Base-by-base conservation (phyloP, 2,797 vertebrate genomes). In the Pseudochirops cupreus region DNA sequence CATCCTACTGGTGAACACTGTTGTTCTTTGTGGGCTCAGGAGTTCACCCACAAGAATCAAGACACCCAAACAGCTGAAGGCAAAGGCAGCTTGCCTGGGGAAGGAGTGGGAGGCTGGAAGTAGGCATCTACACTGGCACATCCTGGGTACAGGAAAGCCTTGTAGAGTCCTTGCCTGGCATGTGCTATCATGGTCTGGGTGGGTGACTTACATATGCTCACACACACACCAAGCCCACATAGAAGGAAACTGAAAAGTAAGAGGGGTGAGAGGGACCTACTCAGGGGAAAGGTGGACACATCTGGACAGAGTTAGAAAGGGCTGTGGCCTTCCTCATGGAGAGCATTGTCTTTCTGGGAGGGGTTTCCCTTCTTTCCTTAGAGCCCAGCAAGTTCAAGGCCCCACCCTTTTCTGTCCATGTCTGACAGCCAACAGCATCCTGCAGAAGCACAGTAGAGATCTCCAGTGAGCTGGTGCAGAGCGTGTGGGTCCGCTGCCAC, bases 371-470 rank as follows among this genome's bases (percentile, higher is more conserved):
- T 55, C 52, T 2, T 6, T 52, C 46, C 21, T 54, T 4, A 24
- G 10, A 6, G 21, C n/a, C 92, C 7, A 5, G 31, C 29, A 50
- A 53, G 57, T 16, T 31, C 24, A 12, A 58, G 90, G 29, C 0
- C 31, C 94, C 57, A 16, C 0, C 0, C 7, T 29, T 90, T 57
- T 4, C 26, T 11, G 12, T 93, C 58, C 26, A 39, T 94, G 54
- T 96, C 0, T 98, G 96, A 0, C 96, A 99, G 98, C 87, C 91
- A 2, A 67, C 95, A 0, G 94, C 97, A 5, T n/a, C 96, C 53
- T 98, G 98, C 97, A 98, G 97, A 90, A 98, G 98, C 53, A 91
- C 97, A 0, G 98, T 98, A 91, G 89, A 94, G 24, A 90, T 98
- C 74, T 97, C 97, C 0, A 28, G 21, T 0, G 96, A 97, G 29